phyloP scores from a whole-genome alignment of 2,888 invertebrate species.

The Amphipoea oculea region DNA sequence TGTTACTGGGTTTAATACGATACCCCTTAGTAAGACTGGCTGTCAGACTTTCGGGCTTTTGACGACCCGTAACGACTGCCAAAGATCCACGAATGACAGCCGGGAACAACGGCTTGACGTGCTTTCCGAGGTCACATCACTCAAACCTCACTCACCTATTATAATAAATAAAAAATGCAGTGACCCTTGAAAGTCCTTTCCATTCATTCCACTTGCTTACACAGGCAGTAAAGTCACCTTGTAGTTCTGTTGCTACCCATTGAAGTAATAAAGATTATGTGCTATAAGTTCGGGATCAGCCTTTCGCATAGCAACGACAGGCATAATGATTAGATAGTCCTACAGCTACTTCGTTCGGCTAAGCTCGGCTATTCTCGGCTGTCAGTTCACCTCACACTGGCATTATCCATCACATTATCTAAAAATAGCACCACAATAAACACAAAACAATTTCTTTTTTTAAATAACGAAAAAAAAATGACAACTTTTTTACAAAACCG shows the following conservation, averaged over 20 bases:
- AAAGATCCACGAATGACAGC: neutral
- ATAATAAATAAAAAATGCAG: neutral
- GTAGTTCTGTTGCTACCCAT: neutral
- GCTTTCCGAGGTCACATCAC: neutral
- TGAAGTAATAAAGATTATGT: no score
- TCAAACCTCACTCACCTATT: neutral
- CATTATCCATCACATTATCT: slow-evolving; percentile 50
- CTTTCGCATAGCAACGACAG: slow-evolving; percentile 9
- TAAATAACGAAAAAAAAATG: slow-evolving; percentile 43
- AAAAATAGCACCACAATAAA: slow-evolving; percentile 58
- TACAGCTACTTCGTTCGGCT: slow-evolving; percentile 35
- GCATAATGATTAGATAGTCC: slow-evolving; percentile 11
- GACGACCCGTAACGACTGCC: neutral
- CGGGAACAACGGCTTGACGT: neutral
- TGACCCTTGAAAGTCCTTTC: slow-evolving; percentile 2
- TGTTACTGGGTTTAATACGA: neutral
- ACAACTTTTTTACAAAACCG: slow-evolving; percentile 64
- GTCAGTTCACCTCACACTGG: slow-evolving; percentile 25
- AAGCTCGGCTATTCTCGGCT: slow-evolving; percentile 36
- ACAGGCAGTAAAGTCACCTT: neutral
- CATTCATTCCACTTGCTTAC: neutral
- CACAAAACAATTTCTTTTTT: slow-evolving; percentile 55
- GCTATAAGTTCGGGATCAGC: neutral
- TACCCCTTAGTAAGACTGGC: neutral
- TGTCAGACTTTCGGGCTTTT: neutral